These are phyloP conservation scores for Ypsolopha scabrella DNA, from an alignment of 2,888 invertebrate species.

Conservation along the genomic window DNA sequence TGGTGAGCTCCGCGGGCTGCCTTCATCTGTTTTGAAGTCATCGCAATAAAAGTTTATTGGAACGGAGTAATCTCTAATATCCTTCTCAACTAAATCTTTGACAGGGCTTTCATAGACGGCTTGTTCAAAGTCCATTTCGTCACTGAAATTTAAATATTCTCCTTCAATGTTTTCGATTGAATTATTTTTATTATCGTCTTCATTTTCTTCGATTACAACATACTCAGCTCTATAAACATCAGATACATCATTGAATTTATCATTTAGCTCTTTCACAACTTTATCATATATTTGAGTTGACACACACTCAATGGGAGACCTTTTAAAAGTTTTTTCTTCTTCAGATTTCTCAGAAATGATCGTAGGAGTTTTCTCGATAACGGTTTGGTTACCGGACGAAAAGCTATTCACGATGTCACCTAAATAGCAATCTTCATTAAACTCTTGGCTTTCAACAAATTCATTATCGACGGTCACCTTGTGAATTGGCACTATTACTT, in stretches of 20 bases:
- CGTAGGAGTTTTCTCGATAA: constrained; percentile 24
- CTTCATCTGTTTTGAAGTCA: constrained; percentile 34
- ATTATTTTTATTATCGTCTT: constrained; percentile 24
- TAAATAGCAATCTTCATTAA: constrained; percentile 55
- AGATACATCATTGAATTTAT: background rate
- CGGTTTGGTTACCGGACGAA: constrained; percentile 37
- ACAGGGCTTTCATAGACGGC: constrained; percentile 54
- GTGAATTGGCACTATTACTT: constrained; percentile 29
- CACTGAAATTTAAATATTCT: constrained; percentile 59
- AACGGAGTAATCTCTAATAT: constrained; percentile 60
- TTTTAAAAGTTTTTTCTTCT: background rate
- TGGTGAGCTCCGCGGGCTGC: constrained; percentile 35
- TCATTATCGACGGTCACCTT: constrained; percentile 27
- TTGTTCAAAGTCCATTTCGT: constrained; percentile 43
- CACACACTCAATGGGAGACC: background rate
- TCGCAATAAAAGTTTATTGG: constrained; percentile 56
- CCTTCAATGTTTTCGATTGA: constrained; percentile 33
- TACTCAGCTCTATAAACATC: constrained; percentile 22
- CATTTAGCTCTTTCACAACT: constrained; percentile 5
- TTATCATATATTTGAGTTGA: background rate
- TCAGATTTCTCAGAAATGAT: background rate
- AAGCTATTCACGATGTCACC: constrained; percentile 41
- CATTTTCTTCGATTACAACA: constrained; percentile 13
- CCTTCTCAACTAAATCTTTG: constrained; percentile 53
- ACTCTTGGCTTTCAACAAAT: constrained; percentile 57